Percentiles rank a stretch among this genome's conserved stretches.
Conservation (phyloP, 2,797 vertebrate species). For the Takifugu ocellatus region DNA sequence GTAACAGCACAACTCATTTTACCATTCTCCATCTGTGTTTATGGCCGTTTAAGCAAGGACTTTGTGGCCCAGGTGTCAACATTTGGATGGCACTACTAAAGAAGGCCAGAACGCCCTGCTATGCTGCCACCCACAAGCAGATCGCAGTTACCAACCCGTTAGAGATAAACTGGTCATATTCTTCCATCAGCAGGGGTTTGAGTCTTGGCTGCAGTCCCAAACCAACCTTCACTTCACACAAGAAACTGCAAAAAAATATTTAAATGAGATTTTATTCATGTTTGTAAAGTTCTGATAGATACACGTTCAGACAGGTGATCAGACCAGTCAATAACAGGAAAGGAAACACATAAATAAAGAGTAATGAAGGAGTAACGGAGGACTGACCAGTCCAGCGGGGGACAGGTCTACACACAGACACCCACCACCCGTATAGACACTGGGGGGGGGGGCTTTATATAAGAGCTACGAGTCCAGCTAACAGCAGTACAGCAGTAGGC, state of each 20-base stretch:
- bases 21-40: constrained; percentile 10
- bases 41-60: no score
- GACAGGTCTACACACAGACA: constrained; percentile 33
- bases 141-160: constrained; percentile 16
- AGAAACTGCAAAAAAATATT: constrained; percentile 15
- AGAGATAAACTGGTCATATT: no score
- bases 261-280: constrained; percentile 68
- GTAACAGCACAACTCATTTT: background rate
- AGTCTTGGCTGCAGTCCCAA: no score
- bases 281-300: constrained; percentile 40
- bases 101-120: constrained; percentile 30
- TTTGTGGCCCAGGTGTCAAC: no score
- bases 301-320: constrained; percentile 24
- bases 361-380: constrained; percentile 4
- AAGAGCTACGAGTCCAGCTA: constrained; percentile 40
- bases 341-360: constrained; percentile 41
- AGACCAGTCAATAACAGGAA: constrained; percentile 3
- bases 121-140: constrained; percentile 50
- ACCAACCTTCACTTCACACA: constrained; percentile 16
- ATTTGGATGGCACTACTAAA: background rate
- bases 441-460: background rate
- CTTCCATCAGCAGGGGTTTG: no score
- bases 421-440: constrained; percentile 7
- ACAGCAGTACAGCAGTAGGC: constrained; percentile 57
- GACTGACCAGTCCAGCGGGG: constrained; percentile 16